Base-by-base conservation (phyloP, 2,888 invertebrate species). In the Falcaria lacertinaria region DNA sequence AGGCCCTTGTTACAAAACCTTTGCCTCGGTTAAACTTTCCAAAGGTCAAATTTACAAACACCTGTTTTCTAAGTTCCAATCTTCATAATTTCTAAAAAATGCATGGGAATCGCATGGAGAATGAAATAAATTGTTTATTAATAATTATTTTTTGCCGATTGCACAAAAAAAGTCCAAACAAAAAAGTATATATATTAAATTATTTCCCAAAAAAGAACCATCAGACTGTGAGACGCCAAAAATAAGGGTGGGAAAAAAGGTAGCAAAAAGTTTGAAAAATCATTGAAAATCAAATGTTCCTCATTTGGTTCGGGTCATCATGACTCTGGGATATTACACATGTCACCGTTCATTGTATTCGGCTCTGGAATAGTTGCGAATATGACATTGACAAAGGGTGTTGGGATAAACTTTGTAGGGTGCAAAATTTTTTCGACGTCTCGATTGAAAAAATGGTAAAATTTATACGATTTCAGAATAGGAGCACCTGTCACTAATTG, bases 401-500 rank as follows among this genome's bases (percentile, higher is more conserved):
- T 81, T 80, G 78, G 80, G 78, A 74, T 78, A 79, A 79, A 80
- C 77, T 80, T 59, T 55, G 48, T 50, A 56, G 47, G 58, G 76
- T 77, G 84, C 81, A 83, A 77, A 63, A 61, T 63, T 34, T 50
- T 55, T 64, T 62, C 17, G 15, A 44, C n/a, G 7, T 39, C 39
- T 57, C 60, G 60, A 67, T 60, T 52, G 48, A 54, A 58, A 69
- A 79, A 80, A 81, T 66, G 49, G 60, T 69, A 54, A 66, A 78
- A 85, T 81, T 82, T 81, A 82, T 86, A 65, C 55, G 70, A 71
- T 71, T 74, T 66, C 63, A 62, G 70, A 79, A 80, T 76, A 64
- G 70, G 69, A 78, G 77, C 86, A 89, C 88, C 88, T 88, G 88
- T 87, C 78, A 65, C 83, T 88, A 88, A 88, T 88, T 87, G 82